phyloP scores from a whole-genome alignment of 2,113 vertebrate genomes.

The Plotosus lineatus region DNA sequence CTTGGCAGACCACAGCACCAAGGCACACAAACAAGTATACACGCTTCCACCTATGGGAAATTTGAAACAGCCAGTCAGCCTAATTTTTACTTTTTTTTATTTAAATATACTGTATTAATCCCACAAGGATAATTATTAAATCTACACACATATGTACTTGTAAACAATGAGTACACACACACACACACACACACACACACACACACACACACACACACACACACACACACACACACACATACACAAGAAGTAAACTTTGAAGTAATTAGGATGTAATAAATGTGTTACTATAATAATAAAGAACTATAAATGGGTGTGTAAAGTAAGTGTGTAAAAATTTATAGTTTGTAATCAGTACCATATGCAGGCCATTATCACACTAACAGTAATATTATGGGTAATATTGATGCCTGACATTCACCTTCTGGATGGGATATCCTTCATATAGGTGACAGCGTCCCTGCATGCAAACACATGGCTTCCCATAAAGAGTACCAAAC shows the following conservation, averaged over 20 bases:
- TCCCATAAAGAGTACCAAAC: conserved; percentile 84
- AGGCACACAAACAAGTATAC: too few relatives aligned
- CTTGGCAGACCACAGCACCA: too few relatives aligned
- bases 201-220: too few relatives aligned
- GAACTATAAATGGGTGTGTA: neutral
- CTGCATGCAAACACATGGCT: conserved; percentile 87
- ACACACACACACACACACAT: too few relatives aligned
- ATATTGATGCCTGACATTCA: conserved; percentile 55
- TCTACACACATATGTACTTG: too few relatives aligned
- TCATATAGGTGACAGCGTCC: conserved; percentile 91
- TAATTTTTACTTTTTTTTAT: too few relatives aligned
- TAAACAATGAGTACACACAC: too few relatives aligned
- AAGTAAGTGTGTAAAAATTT: neutral
- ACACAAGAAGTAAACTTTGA: neutral
- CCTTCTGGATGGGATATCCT: conserved; percentile 82
- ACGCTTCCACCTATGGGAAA: too few relatives aligned
- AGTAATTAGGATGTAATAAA: conserved; percentile 5
- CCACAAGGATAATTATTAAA: too few relatives aligned
- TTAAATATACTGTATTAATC: too few relatives aligned
- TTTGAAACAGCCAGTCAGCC: too few relatives aligned
- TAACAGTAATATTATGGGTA: neutral
- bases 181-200: too few relatives aligned
- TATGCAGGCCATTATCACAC: neutral
- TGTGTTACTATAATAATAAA: neutral
- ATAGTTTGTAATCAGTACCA: conserved; percentile 2